Conservation (phyloP, 2,888 invertebrate genomes). For the Deroplatys truncata region DNA sequence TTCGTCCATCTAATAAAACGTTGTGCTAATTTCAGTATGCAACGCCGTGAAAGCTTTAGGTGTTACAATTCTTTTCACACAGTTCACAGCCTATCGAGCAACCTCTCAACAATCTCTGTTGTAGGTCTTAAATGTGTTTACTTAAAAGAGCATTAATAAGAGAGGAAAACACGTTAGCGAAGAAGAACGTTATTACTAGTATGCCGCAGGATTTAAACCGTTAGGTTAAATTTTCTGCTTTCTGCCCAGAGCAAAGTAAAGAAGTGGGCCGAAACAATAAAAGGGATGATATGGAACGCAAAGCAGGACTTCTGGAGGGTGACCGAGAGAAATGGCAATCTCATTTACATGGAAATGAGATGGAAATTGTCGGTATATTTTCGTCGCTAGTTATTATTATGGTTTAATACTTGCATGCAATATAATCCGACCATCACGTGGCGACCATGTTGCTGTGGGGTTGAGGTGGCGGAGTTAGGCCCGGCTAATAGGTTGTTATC, state of each 20-base stretch:
- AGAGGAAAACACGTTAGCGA: too few relatives aligned
- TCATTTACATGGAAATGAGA: constrained; percentile 31
- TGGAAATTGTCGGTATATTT: constrained; percentile 31
- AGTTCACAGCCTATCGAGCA: too few relatives aligned
- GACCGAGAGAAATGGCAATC: constrained; percentile 24
- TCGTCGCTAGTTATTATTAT: constrained; percentile 27
- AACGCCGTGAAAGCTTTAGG: too few relatives aligned
- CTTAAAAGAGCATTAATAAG: too few relatives aligned
- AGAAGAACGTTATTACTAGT: too few relatives aligned
- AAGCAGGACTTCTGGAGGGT: not conserved
- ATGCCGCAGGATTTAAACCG: not conserved
- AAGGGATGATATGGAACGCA: not conserved
- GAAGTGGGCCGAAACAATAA: not conserved
- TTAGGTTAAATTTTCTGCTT: not conserved
- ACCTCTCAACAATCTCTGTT: too few relatives aligned
- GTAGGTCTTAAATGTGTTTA: too few relatives aligned
- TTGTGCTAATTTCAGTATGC: too few relatives aligned
- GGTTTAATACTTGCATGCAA: constrained; percentile 28
- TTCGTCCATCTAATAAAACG: too few relatives aligned
- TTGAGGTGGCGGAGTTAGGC: constrained; percentile 7
- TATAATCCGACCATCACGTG: constrained; percentile 23
- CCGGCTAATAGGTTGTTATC: constrained; percentile 28
- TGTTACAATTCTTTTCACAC: too few relatives aligned
- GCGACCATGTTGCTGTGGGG: not conserved
- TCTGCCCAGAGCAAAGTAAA: not conserved